Evolutionary conservation across 2,797 vertebrate species (phyloP).

Genomic region (Furcifer pardalis): DNA sequence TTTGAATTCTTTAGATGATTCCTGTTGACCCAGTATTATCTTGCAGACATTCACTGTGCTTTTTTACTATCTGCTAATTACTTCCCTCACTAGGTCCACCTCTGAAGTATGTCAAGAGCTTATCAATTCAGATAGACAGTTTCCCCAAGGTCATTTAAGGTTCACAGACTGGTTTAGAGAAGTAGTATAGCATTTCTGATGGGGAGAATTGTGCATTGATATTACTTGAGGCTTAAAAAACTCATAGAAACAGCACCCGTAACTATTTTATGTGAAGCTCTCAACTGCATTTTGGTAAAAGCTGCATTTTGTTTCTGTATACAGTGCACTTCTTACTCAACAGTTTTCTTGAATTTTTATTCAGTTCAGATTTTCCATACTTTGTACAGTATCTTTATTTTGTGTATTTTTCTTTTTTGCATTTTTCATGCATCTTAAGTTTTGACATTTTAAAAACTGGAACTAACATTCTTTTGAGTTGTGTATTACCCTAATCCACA

Average conservation of each 20-base stretch:
- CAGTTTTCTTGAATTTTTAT: background rate
- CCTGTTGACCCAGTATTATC: constrained; percentile 49
- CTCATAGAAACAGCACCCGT: background rate
- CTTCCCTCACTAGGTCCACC: constrained; percentile 27
- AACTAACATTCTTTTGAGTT: background rate
- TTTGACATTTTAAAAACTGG: background rate
- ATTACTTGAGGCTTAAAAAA: constrained; percentile 5
- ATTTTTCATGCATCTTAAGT: background rate
- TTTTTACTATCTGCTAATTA: constrained; percentile 56
- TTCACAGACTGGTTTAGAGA: background rate
- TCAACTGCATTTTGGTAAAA: background rate
- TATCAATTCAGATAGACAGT: constrained; percentile 13
- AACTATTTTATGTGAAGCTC: background rate
- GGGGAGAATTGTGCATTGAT: background rate
- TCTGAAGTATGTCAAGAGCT: constrained; percentile 15
- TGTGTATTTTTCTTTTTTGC: background rate
- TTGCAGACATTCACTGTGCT: constrained; percentile 31
- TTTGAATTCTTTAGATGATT: constrained; percentile 49
- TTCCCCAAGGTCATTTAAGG: constrained; percentile 7
- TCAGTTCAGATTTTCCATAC: background rate
- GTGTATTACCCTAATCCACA: background rate
- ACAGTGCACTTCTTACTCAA: too few relatives aligned
- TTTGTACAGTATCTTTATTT: too few relatives aligned
- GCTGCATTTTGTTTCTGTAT: too few relatives aligned
- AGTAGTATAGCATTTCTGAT: background rate